phyloP scores from a whole-genome alignment of 1,140 invertebrate species.

The Megalonaias nervosa region DNA sequence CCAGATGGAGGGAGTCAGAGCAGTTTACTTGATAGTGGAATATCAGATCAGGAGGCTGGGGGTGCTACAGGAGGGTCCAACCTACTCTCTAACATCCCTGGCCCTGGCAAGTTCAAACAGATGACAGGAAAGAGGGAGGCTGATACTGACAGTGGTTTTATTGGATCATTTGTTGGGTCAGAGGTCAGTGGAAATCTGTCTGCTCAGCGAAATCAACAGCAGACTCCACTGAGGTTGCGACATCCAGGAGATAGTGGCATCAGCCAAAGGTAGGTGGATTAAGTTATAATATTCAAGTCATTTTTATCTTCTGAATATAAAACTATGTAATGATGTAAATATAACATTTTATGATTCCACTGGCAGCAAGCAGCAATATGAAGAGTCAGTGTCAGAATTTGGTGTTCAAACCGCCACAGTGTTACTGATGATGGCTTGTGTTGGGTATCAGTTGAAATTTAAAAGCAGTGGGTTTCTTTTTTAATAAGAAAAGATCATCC shows the following conservation, averaged over 20 bases:
- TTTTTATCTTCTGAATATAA: background rate
- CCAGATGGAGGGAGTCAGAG: slow-evolving; percentile 49
- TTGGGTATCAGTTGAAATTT: too few species aligned
- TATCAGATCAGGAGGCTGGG: slow-evolving; percentile 57
- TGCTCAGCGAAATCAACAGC: slow-evolving; percentile 42
- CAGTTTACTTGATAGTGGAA: slow-evolving; percentile 60
- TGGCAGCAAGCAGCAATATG: too few species aligned
- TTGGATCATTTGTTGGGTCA: slow-evolving; percentile 63
- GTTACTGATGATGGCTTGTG: too few species aligned
- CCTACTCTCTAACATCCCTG: slow-evolving; percentile 35
- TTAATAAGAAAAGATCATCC: too few species aligned
- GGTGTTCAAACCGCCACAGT: too few species aligned
- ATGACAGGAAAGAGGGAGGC: slow-evolving; percentile 57
- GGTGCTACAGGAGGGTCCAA: slow-evolving; percentile 28
- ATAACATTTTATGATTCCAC: too few species aligned
- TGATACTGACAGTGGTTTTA: slow-evolving; percentile 65
- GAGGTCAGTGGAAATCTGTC: slow-evolving; percentile 48
- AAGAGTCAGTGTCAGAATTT: too few species aligned
- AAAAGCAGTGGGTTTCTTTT: too few species aligned
- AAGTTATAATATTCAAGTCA: background rate
- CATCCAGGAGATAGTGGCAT: slow-evolving; percentile 28
- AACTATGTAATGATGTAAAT: too few species aligned
- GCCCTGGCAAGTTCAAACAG: slow-evolving; percentile 64
- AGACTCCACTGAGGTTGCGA: slow-evolving; percentile 45
- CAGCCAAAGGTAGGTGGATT: slow-evolving; percentile 13